Base-by-base conservation (phyloP, 2,113 vertebrate genomes). In the Patagioenas fasciata region DNA sequence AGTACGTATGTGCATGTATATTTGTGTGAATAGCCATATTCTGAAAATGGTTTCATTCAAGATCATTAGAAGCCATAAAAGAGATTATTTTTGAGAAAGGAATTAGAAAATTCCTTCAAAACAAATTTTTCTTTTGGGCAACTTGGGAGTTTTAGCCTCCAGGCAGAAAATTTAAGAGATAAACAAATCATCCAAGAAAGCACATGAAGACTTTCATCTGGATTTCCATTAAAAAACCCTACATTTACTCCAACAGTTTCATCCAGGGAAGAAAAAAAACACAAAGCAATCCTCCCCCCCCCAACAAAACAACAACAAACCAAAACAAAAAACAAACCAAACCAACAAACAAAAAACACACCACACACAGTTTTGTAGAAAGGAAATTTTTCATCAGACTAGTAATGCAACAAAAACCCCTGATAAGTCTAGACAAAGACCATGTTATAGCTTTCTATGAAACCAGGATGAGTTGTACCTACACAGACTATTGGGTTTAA, bases 1-100 rank as follows among this genome's bases (percentile, higher is more conserved):
- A 54, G 10, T 29, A 58, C 7, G 5, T 11, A 32, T 0, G 0
- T 50, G 17, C 3, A 12, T 2, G 2, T 36, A 15, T 20, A n/a
- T 25, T 70, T 20, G 42, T 62, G n/a, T 61, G 9, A 85, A 64
- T 2, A 48, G 38, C 11, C 10, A 51, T 42, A 64, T 71, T 81
- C 74, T 56, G 57, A 79, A 89, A 88, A 77, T 13, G 5, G 15
- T 38, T 57, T 64, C 29, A 21, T 42, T 58, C 28, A 38, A 78
- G 10, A 5, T 71, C 24, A 32, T 5, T 15, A 18, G 42, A 80
- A 58, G 31, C 26, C 5, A 57, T 70, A 85, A 32, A 15, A 40
- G 11, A 4, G 20, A 21, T 9, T 66, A 40, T 28, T 85, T 51
- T 70, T 38, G 25, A 36, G 34, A 74, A 91, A 62, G 5, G 18